Base-by-base conservation (phyloP, 2,797 vertebrate genomes). In the Gambusia yucatana region DNA sequence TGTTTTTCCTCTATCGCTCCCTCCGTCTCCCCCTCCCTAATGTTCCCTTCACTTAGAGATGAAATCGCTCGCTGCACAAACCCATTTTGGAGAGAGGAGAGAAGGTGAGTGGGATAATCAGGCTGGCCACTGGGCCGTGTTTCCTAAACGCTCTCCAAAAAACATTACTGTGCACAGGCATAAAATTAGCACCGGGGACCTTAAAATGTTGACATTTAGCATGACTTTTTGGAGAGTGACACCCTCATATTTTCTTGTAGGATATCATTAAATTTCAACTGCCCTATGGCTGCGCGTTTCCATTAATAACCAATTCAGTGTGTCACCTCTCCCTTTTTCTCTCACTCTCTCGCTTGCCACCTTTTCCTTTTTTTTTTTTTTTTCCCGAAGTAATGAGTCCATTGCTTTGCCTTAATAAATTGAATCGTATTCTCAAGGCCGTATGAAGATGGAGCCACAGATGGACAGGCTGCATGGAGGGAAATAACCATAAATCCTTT, bases 171-270 rank as follows among this genome's bases (percentile, higher is more conserved):
- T 98, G 98, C 96, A 97, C 96, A 96, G 98, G 97, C 98, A 99
- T 98, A 99, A 99, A 99, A 99, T 99, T 99, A 99, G 98, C 98
- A 94, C 94, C 95, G 94, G 94, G 96, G 97, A 98, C 97, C 98
- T 98, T 99, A 98, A 98, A 99, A 99, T 97, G 97, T 97, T 99
- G 98, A 98, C 98, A 99, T 99, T 99, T 99, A 98, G 97, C 98
- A 97, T 99, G 98, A 99, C 98, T 99, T 99, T 99, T 99, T 97
- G 97, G 97, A 99, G 98, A 99, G 97, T 98, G 98, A 99, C 98
- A 99, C 98, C 97, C 97, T 98, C 98, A 98, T 99, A 99, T 98
- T 97, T 99, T 98, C 98, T 98, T 96, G 97, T 97, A 98, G 97
- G 98, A 98, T 99, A 98, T 99, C 98, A 99, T 99, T 99, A 98